phyloP scores from a whole-genome alignment of 2,113 vertebrate species.

The Callorhinus ursinus region DNA sequence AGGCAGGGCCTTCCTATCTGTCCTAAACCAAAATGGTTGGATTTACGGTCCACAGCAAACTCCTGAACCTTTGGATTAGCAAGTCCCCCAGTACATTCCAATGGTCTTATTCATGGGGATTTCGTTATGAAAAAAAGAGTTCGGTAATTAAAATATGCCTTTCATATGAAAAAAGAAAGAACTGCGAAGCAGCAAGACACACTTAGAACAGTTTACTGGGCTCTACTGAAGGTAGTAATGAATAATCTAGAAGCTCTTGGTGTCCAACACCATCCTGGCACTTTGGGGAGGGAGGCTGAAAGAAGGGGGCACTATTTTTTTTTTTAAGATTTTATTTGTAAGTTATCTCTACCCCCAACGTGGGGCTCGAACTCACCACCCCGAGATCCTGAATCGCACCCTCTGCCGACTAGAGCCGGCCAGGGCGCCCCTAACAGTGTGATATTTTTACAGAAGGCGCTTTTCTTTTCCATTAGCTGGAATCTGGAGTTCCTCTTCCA shows the following conservation, averaged over 20 bases:
- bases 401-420: neutral
- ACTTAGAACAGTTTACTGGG: neutral
- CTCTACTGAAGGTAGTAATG: neutral
- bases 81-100: neutral
- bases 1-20: neutral
- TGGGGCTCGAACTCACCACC: neutral
- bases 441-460: neutral
- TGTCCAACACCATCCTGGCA: neutral
- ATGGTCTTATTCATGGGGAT: neutral
- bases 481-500: conserved; percentile 92
- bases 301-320: neutral
- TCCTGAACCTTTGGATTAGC: neutral
- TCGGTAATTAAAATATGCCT: neutral
- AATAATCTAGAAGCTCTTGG: neutral
- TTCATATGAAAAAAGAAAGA: neutral
- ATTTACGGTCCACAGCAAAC: neutral
- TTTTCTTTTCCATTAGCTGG: conserved; percentile 87
- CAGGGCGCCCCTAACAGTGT: neutral
- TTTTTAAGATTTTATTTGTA: neutral
- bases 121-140: neutral
- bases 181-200: neutral
- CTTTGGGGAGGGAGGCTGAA: neutral
- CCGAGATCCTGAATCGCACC: neutral
- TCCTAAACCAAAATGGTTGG: neutral
- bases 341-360: neutral